Percentiles rank a stretch among this genome's conserved stretches.
phyloP scores from a whole-genome alignment of 2,888 invertebrate species.

The Dasysyrphus tricinctus region DNA sequence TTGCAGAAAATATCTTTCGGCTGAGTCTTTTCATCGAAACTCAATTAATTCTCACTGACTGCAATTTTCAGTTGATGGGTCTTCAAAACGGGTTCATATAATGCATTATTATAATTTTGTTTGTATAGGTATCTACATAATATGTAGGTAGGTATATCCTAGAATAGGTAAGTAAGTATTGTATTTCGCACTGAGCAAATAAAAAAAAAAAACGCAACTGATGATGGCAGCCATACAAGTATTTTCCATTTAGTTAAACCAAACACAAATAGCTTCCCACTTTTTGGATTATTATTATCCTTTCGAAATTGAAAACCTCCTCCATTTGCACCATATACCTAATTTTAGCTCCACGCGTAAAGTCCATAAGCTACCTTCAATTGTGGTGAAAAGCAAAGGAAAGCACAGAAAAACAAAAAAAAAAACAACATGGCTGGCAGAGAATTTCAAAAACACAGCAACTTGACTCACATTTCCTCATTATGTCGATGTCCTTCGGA shows the following conservation, averaged over 20 bases:
- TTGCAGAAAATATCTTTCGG: no score
- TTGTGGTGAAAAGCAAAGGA: conserved; percentile 5
- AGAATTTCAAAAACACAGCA: conserved; percentile 58
- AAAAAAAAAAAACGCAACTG: not conserved
- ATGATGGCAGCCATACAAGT: conserved; percentile 56
- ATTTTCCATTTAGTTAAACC: conserved; percentile 35
- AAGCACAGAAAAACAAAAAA: conserved; percentile 5
- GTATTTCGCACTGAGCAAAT: not conserved
- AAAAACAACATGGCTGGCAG: conserved; percentile 19
- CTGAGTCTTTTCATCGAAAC: no score
- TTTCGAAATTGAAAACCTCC: conserved; percentile 68
- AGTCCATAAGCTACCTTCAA: conserved; percentile 40
- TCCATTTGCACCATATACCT: conserved; percentile 67
- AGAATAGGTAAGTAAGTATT: no score
- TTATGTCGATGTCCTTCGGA: conserved; percentile 77
- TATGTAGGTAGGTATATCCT: no score
- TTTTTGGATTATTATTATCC: conserved; percentile 50
- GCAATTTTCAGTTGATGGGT: no score
- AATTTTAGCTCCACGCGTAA: conserved; percentile 63
- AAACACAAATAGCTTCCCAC: conserved; percentile 37
- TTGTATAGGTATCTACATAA: no score
- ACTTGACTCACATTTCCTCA: conserved; percentile 77
- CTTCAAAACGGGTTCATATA: no score
- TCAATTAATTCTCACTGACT: no score
- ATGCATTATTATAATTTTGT: no score